A percentile compares a stretch with the other conserved stretches of the same genome.
These are phyloP conservation scores for Ophioderma brevispina DNA, from an alignment of 35 echinoderm and acorn worm genomes.

Conservation along the genomic window DNA sequence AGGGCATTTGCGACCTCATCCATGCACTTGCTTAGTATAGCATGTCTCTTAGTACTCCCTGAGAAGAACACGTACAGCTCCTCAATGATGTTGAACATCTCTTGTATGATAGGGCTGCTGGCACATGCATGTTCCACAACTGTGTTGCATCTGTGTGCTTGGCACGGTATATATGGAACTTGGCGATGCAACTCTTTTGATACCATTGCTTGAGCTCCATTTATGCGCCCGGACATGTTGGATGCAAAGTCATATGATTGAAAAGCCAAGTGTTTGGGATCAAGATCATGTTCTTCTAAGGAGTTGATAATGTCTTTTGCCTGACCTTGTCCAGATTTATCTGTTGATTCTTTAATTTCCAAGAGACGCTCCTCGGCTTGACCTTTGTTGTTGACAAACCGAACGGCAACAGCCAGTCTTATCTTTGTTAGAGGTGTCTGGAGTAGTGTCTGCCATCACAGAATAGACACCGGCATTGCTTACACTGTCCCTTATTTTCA, in stretches of 20 bases:
- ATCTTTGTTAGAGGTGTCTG: slow-evolving; percentile 1
- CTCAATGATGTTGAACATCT: slow-evolving; percentile 25
- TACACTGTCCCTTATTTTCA: too few species aligned
- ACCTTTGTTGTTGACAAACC: background rate
- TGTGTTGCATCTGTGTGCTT: slow-evolving; percentile 24
- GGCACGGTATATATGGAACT: slow-evolving; percentile 34
- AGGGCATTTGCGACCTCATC: background rate
- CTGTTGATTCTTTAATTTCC: background rate
- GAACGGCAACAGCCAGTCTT: slow-evolving; percentile 6
- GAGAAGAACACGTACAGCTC: slow-evolving; percentile 31
- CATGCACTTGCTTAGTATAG: background rate
- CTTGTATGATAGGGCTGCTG: background rate
- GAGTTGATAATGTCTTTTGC: background rate
- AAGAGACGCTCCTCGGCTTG: background rate
- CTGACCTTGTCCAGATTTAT: background rate
- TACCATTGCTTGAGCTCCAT: background rate
- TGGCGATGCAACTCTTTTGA: background rate
- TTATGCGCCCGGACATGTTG: background rate
- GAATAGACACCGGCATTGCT: background rate
- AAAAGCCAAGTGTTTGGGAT: slow-evolving; percentile 4
- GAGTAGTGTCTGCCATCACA: slow-evolving; percentile 14
- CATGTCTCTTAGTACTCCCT: slow-evolving; percentile 25
- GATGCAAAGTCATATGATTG: slow-evolving; percentile 8
- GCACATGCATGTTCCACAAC: slow-evolving; percentile 21
- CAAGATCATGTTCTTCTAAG: background rate